Evolutionary conservation across 1,140 invertebrate species (phyloP), one percentile per base, ranked within the genome.

Genomic region (Lithobius niger): DNA sequence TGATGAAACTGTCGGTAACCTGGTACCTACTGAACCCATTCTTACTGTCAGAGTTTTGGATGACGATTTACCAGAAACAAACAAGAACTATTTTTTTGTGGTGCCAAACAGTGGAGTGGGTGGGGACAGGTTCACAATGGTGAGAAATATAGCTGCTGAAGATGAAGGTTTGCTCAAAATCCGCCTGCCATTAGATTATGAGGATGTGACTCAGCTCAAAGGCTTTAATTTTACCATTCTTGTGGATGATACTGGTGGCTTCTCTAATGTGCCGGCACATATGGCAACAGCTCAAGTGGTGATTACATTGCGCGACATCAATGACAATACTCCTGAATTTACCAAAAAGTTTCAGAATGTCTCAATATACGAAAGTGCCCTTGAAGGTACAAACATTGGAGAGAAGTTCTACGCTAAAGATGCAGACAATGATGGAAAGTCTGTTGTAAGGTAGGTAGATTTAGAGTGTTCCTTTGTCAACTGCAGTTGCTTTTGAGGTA

Each of bases 251-350:
- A 65, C 45, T 67, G 74, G 16, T 69, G 64, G 51, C 28, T 42
- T 55, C 13, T 51, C 54, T 0, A 6, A 15, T 3, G 63, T 65
- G 27, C 40, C 60, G 10, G 57, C 58, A 50, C 66, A 67, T 50
- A 52, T 62, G 10, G 64, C 64, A 31, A 62, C 62, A 40, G 64
- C 66, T 2, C 79, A 82, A 65, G 80, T 94, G 1, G 79, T 81
- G 21, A 82, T 93, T 36, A 79, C 77, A 27, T 66, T 93, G 1
- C 77, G 76, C 1, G 88, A 93, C 63, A 88, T 92, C 53, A 94
- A 93, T 65, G 89, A 94, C 64, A 93, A 93, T 70, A 83, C 84
- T 0, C 89, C 90, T 0, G 85, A 82, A 66, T 72, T 94, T 49
- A 81, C 85, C 56, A 84, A 62, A 26, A 62, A 64, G 26, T 60